Percentiles rank a stretch among this genome's conserved stretches.
phyloP scores from a whole-genome alignment of 2,797 vertebrate species.

The Argentina silus region DNA sequence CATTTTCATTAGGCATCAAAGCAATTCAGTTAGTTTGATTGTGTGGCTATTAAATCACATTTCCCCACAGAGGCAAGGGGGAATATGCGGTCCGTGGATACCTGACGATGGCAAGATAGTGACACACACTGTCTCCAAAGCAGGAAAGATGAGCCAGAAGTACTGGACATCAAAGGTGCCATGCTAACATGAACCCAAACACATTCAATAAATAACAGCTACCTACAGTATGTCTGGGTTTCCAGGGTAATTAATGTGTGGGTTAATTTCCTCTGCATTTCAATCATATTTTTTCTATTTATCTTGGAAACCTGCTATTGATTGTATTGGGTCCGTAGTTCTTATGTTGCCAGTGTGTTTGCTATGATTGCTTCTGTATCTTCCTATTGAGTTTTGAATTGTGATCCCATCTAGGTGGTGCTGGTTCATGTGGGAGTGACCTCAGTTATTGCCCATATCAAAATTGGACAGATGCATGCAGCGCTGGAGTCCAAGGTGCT shows the following conservation, averaged over 20 bases:
- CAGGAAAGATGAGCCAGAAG: constrained; percentile 77
- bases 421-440: constrained; percentile 78
- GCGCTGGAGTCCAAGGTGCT: constrained; percentile 79
- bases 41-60: too few species aligned
- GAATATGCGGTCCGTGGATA: constrained; percentile 82
- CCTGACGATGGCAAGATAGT: constrained; percentile 82
- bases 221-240: too few species aligned
- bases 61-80: constrained; percentile 69
- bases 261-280: too few species aligned
- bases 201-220: too few species aligned
- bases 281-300: too few species aligned
- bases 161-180: constrained; percentile 82
- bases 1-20: neutral
- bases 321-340: neutral
- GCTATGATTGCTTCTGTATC: neutral
- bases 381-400: neutral
- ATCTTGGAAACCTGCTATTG: too few species aligned
- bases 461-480: constrained; percentile 79
- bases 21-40: neutral
- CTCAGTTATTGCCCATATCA: constrained; percentile 81
- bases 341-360: neutral
- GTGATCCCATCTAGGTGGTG: constrained; percentile 68
- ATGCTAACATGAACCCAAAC: neutral
- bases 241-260: too few species aligned
- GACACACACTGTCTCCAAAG: constrained; percentile 81